Evolutionary conservation across 1,140 invertebrate species (phyloP).

Genomic region (Neodiprion lecontei): DNA sequence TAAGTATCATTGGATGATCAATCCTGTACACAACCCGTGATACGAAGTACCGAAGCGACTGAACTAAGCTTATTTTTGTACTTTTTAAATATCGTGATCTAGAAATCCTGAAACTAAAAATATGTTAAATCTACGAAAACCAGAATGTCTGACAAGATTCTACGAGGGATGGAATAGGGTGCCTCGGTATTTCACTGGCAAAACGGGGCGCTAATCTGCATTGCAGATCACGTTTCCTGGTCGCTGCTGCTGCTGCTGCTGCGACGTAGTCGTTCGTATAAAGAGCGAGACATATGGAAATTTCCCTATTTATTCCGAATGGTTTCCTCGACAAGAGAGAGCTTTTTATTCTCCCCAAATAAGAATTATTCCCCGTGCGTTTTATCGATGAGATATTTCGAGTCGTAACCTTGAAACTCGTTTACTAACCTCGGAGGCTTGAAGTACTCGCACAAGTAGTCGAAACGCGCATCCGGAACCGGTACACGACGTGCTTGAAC

Average conservation of each 20-base stretch:
- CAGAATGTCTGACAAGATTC: too few species aligned
- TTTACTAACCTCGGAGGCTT: conserved; percentile 89
- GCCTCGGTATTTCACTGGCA: background rate
- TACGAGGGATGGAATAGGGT: background rate
- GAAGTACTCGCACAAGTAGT: conserved; percentile 92
- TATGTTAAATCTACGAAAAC: too few species aligned
- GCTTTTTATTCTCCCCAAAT: conserved; percentile 27
- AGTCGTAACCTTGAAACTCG: background rate
- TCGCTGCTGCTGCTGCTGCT: conserved; percentile 31
- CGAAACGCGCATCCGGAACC: conserved; percentile 95
- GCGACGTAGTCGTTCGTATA: conserved; percentile 41
- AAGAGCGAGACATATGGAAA: conserved; percentile 58
- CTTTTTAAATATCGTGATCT: too few species aligned
- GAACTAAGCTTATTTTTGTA: too few species aligned
- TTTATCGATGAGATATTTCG: background rate
- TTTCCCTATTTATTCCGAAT: conserved; percentile 57
- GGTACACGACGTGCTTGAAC: conserved; percentile 89
- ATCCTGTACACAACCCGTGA: too few species aligned
- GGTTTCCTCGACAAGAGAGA: conserved; percentile 48
- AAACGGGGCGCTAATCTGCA: conserved; percentile 48
- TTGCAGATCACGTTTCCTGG: conserved; percentile 55
- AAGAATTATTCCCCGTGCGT: conserved; percentile 11
- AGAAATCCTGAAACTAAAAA: too few species aligned
- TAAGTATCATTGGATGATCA: too few species aligned
- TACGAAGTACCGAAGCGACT: too few species aligned